Base-by-base conservation (phyloP, 2,113 vertebrate genomes). In the Canis aureus region DNA sequence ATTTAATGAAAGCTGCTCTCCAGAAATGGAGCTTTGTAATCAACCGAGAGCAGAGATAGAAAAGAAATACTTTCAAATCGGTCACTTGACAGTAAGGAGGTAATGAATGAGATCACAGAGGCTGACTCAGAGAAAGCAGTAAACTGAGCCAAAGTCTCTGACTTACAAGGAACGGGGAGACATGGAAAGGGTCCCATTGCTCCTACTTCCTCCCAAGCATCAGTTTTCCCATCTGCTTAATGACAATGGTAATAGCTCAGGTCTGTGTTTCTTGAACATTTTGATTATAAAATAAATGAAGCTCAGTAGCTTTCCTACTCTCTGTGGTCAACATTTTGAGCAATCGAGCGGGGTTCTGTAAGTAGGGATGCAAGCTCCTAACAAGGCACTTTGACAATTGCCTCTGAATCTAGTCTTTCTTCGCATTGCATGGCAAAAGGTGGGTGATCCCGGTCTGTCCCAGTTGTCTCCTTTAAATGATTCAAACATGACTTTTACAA, bases 1-100 rank as follows among this genome's bases (percentile, higher is more conserved):
- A 98, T 95, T 98, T 98, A 92, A 95, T 81, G 74, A 97, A 94
- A 96, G 69, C 35, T 89, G 16, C 51, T 86, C 69, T 95, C 89
- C 73, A 95, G 91, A 97, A 97, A 96, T 89, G 53, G 93, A 96
- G 83, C 91, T 97, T 85, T 92, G 49, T 97, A 98, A 98, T 98
- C 89, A 98, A 97, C 93, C 92, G 57, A 94, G 89, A 97, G 53
- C 23, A 94, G 35, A 60, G 69, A 91, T 53, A 76, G 85, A 55
- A 76, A 97, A 95, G 55, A 97, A 97, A 62, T 49, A 43, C 29
- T 85, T n/a, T 71, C 80, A 80, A 78, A 74, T 62, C 53, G 62
- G 3, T 92, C 94, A 53, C 85, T 92, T 59, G 29, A 94, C 81
- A 96, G 38, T 66, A 90, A 90, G 32, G 89, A 25, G 69, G 25